phyloP scores from a whole-genome alignment of 1,140 invertebrate genomes.

The Triops longicaudatus region DNA sequence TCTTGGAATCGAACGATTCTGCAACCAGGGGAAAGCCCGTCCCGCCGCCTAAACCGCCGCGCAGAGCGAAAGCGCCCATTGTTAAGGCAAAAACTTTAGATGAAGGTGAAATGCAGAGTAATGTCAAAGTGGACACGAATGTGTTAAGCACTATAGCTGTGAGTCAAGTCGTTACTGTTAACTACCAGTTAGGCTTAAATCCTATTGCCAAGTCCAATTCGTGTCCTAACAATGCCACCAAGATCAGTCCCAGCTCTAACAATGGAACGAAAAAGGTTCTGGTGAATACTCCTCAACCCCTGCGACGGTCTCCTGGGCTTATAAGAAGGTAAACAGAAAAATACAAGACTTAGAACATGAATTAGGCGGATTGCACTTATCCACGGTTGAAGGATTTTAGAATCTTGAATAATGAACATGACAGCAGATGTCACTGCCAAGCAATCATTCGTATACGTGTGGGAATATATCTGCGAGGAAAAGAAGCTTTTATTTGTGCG shows the following conservation, averaged over 20 bases:
- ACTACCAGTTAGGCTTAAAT: neutral
- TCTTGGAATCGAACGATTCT: neutral
- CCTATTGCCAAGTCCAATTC: neutral
- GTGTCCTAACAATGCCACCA: neutral
- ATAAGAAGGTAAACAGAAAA: neutral
- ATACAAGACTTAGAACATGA: no score
- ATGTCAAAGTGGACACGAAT: neutral
- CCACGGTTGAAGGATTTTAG: no score
- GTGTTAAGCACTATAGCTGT: neutral
- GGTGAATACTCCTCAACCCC: neutral
- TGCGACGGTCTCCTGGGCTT: neutral
- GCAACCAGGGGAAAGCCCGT: neutral
- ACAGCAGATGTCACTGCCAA: no score
- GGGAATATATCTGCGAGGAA: no score
- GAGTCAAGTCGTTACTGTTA: neutral
- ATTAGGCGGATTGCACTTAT: no score
- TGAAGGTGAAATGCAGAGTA: neutral
- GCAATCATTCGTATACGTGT: no score
- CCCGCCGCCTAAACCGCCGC: neutral
- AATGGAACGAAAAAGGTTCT: neutral
- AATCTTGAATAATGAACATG: no score
- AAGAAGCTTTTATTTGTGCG: no score
- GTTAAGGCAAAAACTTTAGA: neutral
- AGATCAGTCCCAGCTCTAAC: neutral
- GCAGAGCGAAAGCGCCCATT: neutral